Base-by-base conservation (phyloP, 30 jellyfish, hydroid and myxozoan genomes). In the Mastigias papua region DNA sequence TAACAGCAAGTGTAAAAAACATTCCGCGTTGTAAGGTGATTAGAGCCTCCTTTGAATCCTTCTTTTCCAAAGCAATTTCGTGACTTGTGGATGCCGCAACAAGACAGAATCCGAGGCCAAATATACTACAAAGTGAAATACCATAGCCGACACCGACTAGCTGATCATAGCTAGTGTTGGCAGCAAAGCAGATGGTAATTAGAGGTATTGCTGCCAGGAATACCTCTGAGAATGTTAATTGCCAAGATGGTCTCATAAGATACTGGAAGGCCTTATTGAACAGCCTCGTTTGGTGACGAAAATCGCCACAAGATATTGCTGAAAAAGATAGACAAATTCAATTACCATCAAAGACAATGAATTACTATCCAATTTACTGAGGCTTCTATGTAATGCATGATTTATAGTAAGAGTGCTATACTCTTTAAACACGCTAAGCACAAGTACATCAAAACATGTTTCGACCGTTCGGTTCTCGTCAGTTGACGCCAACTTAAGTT, bases 241-340 rank as follows among this genome's bases (percentile, higher is more conserved):
- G 83, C 84, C 91, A 81, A 26, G 91, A 66, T 25, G 91, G 91
- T 34, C 54, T 81, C 74, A 81, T 54, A 37, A 81, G 75, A 76
- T 66, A 81, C 69, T 81, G 84, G 62, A 81, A 66, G 19, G 91
- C 91, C 26, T 68, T 66, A 35, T 22, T 20, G 77, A 66, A 69
- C 48, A 48, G 51, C 15, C 81, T 58, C 9, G 91, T 19, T 29
- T 81, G 91, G 13, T 69, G 77, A 16, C 65, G 84, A 19, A 48
- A 28, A n/a, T 81, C 75, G 1, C 72, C 74, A 26, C 70, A 69
- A 30, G 91, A 61, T 48, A 68, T 49, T 0, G 74, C 91, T 81
- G 48, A 11, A 57, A 81, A 65, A 31, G 49, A 50, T 5, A 73
- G 26, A 11, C 54, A 3, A 5, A 37, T 37, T 37, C 11, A 3